Conservation (phyloP, 2,113 vertebrate genomes). For the Festucalex cinctus region DNA sequence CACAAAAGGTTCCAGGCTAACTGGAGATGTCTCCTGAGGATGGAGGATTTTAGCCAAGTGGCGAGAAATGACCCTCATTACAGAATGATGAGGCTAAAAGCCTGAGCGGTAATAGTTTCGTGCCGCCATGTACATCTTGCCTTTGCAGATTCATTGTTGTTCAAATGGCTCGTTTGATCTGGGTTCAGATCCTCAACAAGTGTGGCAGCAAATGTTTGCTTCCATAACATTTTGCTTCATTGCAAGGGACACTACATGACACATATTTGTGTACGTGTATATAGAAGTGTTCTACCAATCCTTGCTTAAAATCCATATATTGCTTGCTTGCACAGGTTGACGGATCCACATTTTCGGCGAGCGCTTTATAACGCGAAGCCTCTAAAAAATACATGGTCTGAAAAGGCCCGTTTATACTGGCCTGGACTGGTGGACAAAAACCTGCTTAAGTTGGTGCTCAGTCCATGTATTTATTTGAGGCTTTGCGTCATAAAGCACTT, state of each 20-base stretch:
- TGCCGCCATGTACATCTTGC: neutral
- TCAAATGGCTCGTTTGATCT: neutral
- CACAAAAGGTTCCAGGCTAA: slow-evolving; percentile 58
- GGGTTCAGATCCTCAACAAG: neutral
- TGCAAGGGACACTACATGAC: neutral
- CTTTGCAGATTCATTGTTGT: neutral
- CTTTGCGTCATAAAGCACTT: too few relatives aligned
- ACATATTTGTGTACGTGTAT: too few relatives aligned
- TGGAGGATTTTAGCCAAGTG: slow-evolving; percentile 23
- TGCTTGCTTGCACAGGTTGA: neutral
- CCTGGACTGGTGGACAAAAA: too few relatives aligned
- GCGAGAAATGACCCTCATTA: slow-evolving; percentile 43
- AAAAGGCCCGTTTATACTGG: too few relatives aligned
- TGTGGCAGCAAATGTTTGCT: slow-evolving; percentile 6
- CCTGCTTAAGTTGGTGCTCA: too few relatives aligned
- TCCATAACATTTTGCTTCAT: neutral
- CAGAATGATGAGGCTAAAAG: slow-evolving; percentile 19
- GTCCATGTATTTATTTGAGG: too few relatives aligned
- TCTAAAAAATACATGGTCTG: too few relatives aligned
- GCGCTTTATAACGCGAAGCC: too few relatives aligned
- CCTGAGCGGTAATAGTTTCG: slow-evolving; percentile 7
- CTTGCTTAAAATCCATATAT: neutral
- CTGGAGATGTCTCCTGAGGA: slow-evolving; percentile 36
- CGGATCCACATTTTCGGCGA: too few relatives aligned
- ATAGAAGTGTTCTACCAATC: neutral